A percentile compares a stretch with the other conserved stretches of the same genome.
phyloP scores from a whole-genome alignment of 1,140 invertebrate species.

The Diuraphis noxia region DNA sequence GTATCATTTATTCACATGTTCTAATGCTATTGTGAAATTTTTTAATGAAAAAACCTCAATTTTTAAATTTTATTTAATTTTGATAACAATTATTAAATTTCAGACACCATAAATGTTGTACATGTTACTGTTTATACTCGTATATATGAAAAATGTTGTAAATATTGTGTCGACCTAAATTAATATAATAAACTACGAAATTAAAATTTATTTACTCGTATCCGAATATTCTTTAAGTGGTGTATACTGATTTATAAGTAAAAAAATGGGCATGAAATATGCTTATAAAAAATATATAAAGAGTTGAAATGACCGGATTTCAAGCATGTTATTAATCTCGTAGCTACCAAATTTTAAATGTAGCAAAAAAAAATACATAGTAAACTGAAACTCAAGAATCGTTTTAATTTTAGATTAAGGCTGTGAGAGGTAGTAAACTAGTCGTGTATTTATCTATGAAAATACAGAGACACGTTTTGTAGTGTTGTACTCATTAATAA shows the following conservation, averaged over 20 bases:
- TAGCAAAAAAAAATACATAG: neutral
- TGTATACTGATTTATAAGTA: neutral
- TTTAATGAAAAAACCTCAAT: neutral
- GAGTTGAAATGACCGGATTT: neutral
- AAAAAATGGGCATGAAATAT: neutral
- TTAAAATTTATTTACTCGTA: neutral
- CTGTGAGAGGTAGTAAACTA: neutral
- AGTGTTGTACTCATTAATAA: neutral
- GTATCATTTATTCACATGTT: neutral
- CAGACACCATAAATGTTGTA: neutral
- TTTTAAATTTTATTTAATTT: neutral
- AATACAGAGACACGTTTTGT: neutral
- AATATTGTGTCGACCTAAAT: neutral
- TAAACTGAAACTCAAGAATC: neutral
- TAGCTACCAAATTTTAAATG: neutral
- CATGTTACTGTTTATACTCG: neutral
- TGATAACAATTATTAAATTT: neutral
- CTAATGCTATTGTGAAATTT: neutral
- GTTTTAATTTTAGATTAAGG: conserved; percentile 3
- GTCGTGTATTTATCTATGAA: neutral
- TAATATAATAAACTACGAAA: neutral
- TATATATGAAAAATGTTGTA: neutral
- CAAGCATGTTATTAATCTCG: neutral
- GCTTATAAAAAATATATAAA: conserved; percentile 9
- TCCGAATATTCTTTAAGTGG: neutral